These are phyloP conservation scores for Adoxophyes honmai DNA, from an alignment of 1,140 invertebrate species.

Conservation along the genomic window DNA sequence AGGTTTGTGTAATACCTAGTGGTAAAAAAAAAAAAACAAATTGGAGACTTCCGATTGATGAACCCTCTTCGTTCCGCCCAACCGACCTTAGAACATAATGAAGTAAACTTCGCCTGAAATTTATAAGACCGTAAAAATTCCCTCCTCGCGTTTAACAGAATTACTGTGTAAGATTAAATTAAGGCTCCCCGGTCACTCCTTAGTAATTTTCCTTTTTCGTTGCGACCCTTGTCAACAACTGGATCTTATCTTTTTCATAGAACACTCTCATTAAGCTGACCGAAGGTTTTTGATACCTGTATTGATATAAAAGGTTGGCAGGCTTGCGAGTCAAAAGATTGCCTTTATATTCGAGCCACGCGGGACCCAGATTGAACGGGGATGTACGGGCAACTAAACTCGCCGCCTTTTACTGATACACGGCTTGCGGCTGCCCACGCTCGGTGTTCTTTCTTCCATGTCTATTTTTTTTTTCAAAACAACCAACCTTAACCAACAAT, in stretches of 20 bases:
- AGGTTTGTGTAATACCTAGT: too few relatives aligned
- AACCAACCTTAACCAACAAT: too few relatives aligned
- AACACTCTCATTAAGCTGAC: constrained; percentile 54
- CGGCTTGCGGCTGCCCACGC: too few relatives aligned
- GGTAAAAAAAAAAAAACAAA: not conserved
- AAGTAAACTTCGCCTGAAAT: constrained; percentile 13
- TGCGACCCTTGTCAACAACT: constrained; percentile 59
- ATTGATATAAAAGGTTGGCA: constrained; percentile 25
- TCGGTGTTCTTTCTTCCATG: too few relatives aligned
- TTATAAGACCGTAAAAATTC: constrained; percentile 3
- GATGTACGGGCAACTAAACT: not conserved
- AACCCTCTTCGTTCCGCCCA: not conserved
- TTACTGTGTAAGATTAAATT: constrained; percentile 57
- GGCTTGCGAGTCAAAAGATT: not conserved
- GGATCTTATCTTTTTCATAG: constrained; percentile 53
- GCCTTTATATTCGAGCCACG: not conserved
- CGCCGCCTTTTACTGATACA: too few relatives aligned
- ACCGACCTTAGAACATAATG: constrained; percentile 12
- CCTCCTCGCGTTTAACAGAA: constrained; percentile 43
- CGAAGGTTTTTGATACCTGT: constrained; percentile 39
- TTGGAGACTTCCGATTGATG: constrained; percentile 13
- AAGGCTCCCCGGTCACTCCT: constrained; percentile 51
- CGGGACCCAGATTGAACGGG: not conserved
- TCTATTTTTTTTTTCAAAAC: too few relatives aligned
- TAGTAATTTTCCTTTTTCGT: constrained; percentile 55